A percentile compares a stretch with the other conserved stretches of the same genome.
These are phyloP conservation scores for Leptinotarsa defecta DNA, from an alignment of 1,140 invertebrate genomes.

Conservation along the genomic window DNA sequence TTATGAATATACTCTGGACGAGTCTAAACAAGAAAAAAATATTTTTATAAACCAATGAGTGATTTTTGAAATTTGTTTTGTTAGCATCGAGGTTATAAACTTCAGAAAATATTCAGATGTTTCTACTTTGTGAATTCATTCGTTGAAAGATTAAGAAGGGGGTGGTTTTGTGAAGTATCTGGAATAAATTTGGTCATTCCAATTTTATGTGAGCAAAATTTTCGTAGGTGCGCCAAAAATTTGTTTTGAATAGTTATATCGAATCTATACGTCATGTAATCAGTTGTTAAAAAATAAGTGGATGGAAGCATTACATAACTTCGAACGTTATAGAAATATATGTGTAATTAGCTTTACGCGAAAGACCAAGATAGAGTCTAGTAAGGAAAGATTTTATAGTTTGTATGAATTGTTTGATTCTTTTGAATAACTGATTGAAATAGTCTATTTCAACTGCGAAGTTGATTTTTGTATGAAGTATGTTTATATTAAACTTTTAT, in stretches of 20 bases:
- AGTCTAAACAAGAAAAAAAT: not conserved
- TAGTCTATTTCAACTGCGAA: not conserved
- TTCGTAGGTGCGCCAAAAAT: not conserved
- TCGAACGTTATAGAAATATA: constrained; percentile 3
- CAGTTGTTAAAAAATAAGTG: not conserved
- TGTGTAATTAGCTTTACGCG: not conserved
- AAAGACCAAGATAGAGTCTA: not conserved
- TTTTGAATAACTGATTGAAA: not conserved
- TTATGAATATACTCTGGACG: constrained; percentile 6
- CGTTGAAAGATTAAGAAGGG: no score
- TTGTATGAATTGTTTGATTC: not conserved
- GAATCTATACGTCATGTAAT: not conserved
- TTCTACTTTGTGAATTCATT: no score
- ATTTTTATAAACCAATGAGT: constrained; percentile 4
- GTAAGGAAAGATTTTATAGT: not conserved
- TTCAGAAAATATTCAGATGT: no score
- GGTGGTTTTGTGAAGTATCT: no score
- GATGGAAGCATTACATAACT: not conserved
- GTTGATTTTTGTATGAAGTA: constrained; percentile 10
- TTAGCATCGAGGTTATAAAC: no score
- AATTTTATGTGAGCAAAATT: not conserved
- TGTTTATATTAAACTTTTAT: constrained; percentile 23
- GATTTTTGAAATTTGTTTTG: not conserved
- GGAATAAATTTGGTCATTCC: no score
- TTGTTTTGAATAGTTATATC: not conserved